Conservation (phyloP, 1,140 invertebrate genomes). For the Papilio glaucus region DNA sequence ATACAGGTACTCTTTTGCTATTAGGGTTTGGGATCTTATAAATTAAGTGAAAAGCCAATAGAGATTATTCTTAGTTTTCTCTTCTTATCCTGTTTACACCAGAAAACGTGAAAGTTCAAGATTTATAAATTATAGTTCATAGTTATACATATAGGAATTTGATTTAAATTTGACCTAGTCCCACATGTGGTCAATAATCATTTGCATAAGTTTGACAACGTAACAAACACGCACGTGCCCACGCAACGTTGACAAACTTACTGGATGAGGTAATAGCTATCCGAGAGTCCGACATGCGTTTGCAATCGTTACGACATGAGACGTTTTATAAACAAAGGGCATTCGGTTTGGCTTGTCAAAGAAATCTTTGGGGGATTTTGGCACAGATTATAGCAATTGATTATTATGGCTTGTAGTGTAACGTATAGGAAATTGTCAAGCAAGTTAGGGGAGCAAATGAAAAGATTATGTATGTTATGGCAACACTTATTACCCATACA, state of each 20-base stretch:
- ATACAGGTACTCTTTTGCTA: too few relatives aligned
- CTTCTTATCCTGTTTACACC: not conserved
- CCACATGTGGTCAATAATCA: not conserved
- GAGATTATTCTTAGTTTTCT: too few relatives aligned
- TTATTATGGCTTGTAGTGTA: too few relatives aligned
- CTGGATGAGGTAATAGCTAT: not conserved
- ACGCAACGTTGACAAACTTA: constrained; percentile 12
- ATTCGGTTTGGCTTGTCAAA: not conserved
- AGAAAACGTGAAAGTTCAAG: not conserved
- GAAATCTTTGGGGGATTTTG: not conserved
- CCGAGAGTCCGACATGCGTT: not conserved
- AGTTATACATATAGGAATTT: not conserved
- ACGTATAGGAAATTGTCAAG: too few relatives aligned
- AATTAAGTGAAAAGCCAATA: too few relatives aligned
- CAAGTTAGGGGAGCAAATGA: too few relatives aligned
- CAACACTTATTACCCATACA: too few relatives aligned
- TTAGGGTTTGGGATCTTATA: too few relatives aligned
- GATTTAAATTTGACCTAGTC: not conserved
- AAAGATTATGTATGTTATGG: too few relatives aligned
- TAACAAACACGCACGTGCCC: constrained; percentile 4
- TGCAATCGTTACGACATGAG: not conserved
- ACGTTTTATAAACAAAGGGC: not conserved
- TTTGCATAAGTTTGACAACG: constrained; percentile 19
- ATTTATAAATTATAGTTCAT: not conserved
- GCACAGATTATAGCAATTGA: too few relatives aligned